Base-by-base conservation (phyloP, 2,888 invertebrate species). In the Troides oblongomaculatus region DNA sequence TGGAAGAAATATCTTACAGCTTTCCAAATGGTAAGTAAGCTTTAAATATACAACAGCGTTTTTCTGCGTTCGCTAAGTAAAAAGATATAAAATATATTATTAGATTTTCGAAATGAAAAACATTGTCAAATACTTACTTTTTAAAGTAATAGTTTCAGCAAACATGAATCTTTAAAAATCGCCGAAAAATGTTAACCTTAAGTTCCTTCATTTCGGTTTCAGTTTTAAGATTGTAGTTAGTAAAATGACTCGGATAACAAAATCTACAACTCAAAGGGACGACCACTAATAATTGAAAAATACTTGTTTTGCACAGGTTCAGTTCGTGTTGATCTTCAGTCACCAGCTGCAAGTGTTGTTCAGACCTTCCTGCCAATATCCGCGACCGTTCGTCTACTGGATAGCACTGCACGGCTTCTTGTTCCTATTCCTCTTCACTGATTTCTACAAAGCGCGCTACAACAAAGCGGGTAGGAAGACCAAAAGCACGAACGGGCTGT, bases 1-100 rank as follows among this genome's bases (percentile, higher is more conserved):
- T 99, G 99, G 99, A 99, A 99, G 93, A 98, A 97, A 84, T 97
- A 99, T 89, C 95, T 99, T 80, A 99, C 99, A 71, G 95, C 96
- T 75, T 96, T 99, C 93, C 99, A 99, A 94, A 98, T 99, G 96
- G 97, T 97, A 93, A 90, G 91, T 64, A 12, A 50, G 6, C 53
- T 53, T 53, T 46, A 8, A 50, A 50, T 1, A 14, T 14, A 50
- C 18, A 50, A 50, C 17, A 17, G 3, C 14, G 2, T 50, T 14
- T 50, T 50, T 50, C 3, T 50, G 17, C 50, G 50, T 50, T 50
- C 5, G 39, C 39, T 1, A 10, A 10, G 39, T 39, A 39, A 39
- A 10, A 39, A 39, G 39, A 39, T 8, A 10, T 39, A 10, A 10
- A 39, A 39, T 39, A 39, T 8, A 39, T 10, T 6, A 39, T 1